Evolutionary conservation across 2,888 invertebrate species (phyloP).

Genomic region (Acrocyrtus sp.): DNA sequence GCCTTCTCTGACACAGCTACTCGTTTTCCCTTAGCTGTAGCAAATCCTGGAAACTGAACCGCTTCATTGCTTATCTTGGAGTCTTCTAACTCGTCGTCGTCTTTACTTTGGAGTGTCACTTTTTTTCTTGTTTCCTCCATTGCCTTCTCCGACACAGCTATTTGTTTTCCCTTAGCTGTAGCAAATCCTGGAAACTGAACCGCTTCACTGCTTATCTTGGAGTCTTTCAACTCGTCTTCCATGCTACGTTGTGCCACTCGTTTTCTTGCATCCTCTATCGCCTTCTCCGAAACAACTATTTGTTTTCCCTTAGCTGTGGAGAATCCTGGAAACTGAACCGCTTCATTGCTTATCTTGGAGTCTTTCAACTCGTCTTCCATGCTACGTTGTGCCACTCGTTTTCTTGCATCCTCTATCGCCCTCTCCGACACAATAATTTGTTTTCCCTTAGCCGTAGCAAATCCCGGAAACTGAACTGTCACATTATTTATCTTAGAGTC

Average conservation of each 20-base stretch:
- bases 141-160: slow-evolving; percentile 1
- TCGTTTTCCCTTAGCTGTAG: slow-evolving; percentile 1
- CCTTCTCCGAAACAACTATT: background rate
- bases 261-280: slow-evolving; percentile 5
- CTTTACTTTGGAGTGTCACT: background rate
- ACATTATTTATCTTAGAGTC: background rate
- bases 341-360: background rate
- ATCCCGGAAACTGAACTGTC: slow-evolving; percentile 11
- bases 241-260: background rate
- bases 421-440: background rate
- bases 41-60: background rate
- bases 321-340: background rate
- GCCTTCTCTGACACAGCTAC: background rate
- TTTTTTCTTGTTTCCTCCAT: slow-evolving; percentile 2
- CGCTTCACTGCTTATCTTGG: no score
- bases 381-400: background rate
- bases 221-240: background rate
- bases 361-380: background rate
- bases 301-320: slow-evolving; percentile 5
- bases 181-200: background rate
- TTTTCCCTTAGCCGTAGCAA: background rate
- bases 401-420: background rate
- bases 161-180: slow-evolving; percentile 1
- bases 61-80: no score
- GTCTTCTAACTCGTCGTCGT: background rate